Conservation (phyloP, 1,140 invertebrate genomes). For the Rhagoletis pomonella region DNA sequence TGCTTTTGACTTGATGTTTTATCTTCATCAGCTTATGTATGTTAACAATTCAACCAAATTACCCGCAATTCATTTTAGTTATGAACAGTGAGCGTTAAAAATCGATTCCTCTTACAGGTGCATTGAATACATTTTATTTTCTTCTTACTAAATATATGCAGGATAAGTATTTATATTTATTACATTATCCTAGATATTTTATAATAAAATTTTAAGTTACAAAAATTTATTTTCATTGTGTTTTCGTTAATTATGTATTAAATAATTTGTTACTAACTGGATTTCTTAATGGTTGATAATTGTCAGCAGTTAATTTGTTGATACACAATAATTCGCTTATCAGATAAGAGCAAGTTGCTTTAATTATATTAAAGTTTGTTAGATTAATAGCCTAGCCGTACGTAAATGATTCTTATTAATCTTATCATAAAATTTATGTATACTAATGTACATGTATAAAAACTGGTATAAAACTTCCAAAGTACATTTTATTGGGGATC, state of each 20-base stretch:
- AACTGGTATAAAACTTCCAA: conserved; percentile 17
- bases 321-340: conserved; percentile 2
- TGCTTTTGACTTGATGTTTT: neutral
- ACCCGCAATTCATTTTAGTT: neutral
- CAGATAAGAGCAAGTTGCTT: neutral
- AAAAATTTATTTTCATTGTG: conserved; percentile 17
- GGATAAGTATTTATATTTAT: neutral
- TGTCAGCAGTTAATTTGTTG: neutral
- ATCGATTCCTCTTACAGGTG: neutral
- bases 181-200: neutral
- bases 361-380: conserved; percentile 7
- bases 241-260: neutral
- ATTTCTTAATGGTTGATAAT: neutral
- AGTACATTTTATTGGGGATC: neutral
- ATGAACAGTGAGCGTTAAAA: neutral
- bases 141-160: neutral
- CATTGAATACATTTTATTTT: neutral
- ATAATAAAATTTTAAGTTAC: neutral
- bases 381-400: neutral
- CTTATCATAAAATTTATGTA: conserved; percentile 27
- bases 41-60: neutral
- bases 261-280: conserved; percentile 12
- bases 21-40: neutral
- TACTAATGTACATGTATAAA: conserved; percentile 10
- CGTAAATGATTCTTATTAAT: conserved; percentile 7